Base-by-base conservation (phyloP, 2,888 invertebrate species). In the Empis livida region DNA sequence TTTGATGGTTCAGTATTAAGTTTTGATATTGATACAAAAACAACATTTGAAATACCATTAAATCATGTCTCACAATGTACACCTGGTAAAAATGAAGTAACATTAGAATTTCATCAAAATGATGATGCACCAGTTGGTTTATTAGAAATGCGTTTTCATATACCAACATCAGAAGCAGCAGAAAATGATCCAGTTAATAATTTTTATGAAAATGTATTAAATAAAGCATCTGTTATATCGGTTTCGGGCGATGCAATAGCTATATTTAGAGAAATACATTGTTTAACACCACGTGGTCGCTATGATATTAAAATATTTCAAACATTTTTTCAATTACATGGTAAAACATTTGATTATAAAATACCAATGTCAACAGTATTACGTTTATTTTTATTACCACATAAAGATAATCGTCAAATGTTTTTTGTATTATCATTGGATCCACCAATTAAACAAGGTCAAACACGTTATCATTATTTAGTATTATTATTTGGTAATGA, bases 281-380 rank as follows among this genome's bases (percentile, higher is more conserved):
- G 97, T 67, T 86, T 99, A 49, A 99, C 97, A 42, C 99, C 99
- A 55, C 89, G 97, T 53, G 70, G 70, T 73, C 86, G 93, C 44
- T 94, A 94, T 63, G 93, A 93, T 61, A 88, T 94, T 62, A 93
- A 92, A 72, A 79, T 94, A 49, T 94, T 87, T 63, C 84, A 86
- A 44, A 77, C 87, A 0, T 92, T 92, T 67, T 82, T 94, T 58
- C 91, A 93, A 71, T 78, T 94, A 50, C 93, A 93, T 63, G 94
- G 94, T 61, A 99, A 99, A 78, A 97, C 99, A 0, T 99, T 96
- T 63, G 99, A 99, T 73, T 99, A 99, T 75, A 99, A 99, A 73
- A 97, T 99, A 57, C 96, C 97, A 0, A 90, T 94, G 82, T 90
- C 91, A 1, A 95, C 96, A 0, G 95, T 99, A 5, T 73, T 96